A percentile compares a stretch with the other conserved stretches of the same genome.
These are phyloP conservation scores for Rhagonycha fulva DNA, from an alignment of 2,888 invertebrate genomes.

Conservation along the genomic window DNA sequence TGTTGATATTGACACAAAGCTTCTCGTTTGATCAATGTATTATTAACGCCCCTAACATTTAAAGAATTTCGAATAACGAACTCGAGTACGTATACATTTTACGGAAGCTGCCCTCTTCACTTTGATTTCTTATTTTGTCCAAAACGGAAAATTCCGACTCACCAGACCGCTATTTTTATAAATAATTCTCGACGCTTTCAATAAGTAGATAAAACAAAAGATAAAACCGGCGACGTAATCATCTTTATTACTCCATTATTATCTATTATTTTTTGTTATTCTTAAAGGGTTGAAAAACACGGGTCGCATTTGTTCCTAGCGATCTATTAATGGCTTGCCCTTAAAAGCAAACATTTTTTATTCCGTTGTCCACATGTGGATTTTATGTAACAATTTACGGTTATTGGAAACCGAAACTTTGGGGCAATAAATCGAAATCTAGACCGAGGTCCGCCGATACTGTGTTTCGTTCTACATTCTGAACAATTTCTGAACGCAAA, in stretches of 20 bases:
- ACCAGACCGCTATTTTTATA: not conserved
- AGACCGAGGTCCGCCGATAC: conserved; percentile 40
- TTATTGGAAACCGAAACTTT: conserved; percentile 52
- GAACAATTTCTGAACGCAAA: conserved; percentile 43
- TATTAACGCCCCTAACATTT: not conserved
- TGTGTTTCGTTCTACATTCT: conserved; percentile 37
- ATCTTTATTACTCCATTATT: conserved; percentile 13
- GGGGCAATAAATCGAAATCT: conserved; percentile 49
- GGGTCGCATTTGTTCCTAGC: conserved; percentile 30
- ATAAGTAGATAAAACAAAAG: not conserved
- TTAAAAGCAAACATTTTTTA: conserved; percentile 51
- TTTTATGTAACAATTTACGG: conserved; percentile 52
- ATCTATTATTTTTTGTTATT: conserved; percentile 8
- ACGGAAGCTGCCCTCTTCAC: not conserved
- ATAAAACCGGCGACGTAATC: not conserved
- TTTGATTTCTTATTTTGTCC: not conserved
- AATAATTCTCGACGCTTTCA: not conserved
- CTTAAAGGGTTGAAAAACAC: conserved; percentile 17
- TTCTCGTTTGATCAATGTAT: not conserved
- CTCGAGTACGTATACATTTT: not conserved
- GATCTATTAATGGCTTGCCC: conserved; percentile 44
- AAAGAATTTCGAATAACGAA: not conserved
- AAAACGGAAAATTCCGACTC: not conserved
- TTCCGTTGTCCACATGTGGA: conserved; percentile 49
- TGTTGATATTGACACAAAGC: not conserved